Conservation (phyloP, 2,888 invertebrate species). For the Erebia ligea region DNA sequence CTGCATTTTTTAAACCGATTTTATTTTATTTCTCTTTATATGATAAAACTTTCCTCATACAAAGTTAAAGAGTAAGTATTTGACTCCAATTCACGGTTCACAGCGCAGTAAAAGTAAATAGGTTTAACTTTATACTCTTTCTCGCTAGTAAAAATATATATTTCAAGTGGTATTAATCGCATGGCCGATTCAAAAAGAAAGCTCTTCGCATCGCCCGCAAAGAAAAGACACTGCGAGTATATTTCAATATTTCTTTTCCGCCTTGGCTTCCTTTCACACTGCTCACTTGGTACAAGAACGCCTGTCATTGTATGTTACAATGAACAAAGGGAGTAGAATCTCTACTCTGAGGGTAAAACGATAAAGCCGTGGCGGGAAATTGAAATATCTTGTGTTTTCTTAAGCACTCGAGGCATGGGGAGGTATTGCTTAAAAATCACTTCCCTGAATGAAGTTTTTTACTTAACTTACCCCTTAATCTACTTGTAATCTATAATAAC, state of each 20-base stretch:
- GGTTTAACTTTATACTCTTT: constrained; percentile 24
- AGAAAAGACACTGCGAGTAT: constrained; percentile 26
- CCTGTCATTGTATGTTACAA: constrained; percentile 36
- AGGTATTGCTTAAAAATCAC: too few species aligned
- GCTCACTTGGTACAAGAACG: constrained; percentile 37
- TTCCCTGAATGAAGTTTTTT: too few species aligned
- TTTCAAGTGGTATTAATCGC: constrained; percentile 38
- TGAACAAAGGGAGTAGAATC: constrained; percentile 29
- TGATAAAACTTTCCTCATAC: neutral
- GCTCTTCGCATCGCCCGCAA: constrained; percentile 27
- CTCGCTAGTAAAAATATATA: constrained; percentile 37
- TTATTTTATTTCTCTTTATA: neutral
- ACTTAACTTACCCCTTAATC: too few species aligned
- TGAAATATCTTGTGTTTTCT: constrained; percentile 14
- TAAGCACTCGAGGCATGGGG: neutral
- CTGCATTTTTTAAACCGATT: too few species aligned
- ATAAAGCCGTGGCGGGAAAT: constrained; percentile 18
- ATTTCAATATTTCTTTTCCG: constrained; percentile 38
- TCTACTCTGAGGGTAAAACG: constrained; percentile 23
- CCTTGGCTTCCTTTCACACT: constrained; percentile 36
- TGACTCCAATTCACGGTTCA: constrained; percentile 12
- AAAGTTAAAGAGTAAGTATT: neutral
- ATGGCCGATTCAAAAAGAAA: constrained; percentile 38
- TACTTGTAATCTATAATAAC: too few species aligned
- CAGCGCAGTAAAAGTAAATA: constrained; percentile 20